Conservation (phyloP, 2,797 vertebrate species). For the Ptychadena robeensis region DNA sequence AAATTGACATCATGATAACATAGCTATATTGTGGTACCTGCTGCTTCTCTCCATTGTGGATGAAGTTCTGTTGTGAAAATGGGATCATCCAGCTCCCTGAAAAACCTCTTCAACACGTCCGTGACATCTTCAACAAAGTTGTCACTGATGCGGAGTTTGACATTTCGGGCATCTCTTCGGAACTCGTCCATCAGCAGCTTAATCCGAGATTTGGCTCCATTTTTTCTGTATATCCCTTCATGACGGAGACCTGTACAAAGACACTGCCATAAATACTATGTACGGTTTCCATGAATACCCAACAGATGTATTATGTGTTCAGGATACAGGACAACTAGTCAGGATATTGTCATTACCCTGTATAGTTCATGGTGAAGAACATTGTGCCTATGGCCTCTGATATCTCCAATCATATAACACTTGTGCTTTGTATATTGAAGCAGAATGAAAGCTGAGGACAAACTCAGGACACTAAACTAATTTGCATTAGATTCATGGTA, state of each 20-base stretch:
- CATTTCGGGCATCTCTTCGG: constrained; percentile 89
- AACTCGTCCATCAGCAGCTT: constrained; percentile 95
- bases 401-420: neutral
- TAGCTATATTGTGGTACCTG: constrained; percentile 78
- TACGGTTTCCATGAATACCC: neutral
- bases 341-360: neutral
- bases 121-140: constrained; percentile 98
- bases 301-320: neutral
- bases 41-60: constrained; percentile 89
- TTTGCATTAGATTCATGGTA: too few relatives aligned
- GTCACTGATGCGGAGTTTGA: constrained; percentile 91
- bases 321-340: neutral
- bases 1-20: too few relatives aligned
- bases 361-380: too few relatives aligned
- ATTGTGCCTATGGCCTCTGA: too few relatives aligned
- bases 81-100: constrained; percentile 91
- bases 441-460: neutral
- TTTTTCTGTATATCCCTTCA: constrained; percentile 96
- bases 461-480: neutral
- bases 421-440: neutral
- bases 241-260: constrained; percentile 83
- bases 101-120: constrained; percentile 94
- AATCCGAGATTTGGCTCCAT: constrained; percentile 92
- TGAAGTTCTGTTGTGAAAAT: constrained; percentile 90
- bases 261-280: neutral